A percentile compares a stretch with the other conserved stretches of the same genome.
These are phyloP conservation scores for Xenopus laevis DNA, from an alignment of 2,113 vertebrate species.

Conservation along the genomic window DNA sequence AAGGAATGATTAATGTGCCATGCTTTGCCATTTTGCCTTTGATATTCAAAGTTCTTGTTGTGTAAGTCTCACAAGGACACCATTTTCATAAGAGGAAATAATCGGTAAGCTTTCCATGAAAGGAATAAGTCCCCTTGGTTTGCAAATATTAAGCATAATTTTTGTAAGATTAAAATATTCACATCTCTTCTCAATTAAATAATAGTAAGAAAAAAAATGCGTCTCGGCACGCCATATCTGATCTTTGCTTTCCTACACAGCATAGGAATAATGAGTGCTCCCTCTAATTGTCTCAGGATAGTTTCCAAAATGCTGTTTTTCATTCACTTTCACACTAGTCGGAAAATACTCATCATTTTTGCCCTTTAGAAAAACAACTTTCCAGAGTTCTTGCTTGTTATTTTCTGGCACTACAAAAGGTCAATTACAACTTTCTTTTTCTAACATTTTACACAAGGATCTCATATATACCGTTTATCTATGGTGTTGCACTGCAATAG, in stretches of 20 bases:
- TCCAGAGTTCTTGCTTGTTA: conserved; percentile 22
- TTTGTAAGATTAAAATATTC: not conserved
- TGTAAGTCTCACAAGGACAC: too few species aligned
- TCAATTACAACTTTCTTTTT: not conserved
- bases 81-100: not conserved
- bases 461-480: too few species aligned
- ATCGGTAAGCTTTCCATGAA: not conserved
- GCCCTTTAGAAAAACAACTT: conserved; percentile 17
- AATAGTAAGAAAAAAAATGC: not conserved
- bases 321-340: conserved; percentile 43
- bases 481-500: too few species aligned
- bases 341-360: conserved; percentile 42
- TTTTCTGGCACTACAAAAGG: conserved; percentile 41
- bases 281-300: conserved; percentile 29
- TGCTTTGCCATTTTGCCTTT: not conserved
- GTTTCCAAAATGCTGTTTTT: conserved; percentile 41
- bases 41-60: not conserved
- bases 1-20: too few species aligned
- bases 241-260: conserved; percentile 6
- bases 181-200: not conserved
- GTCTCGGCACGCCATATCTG: conserved; percentile 12
- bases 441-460: too few species aligned
- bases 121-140: not conserved
- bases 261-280: conserved; percentile 15
- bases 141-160: not conserved